Evolutionary conservation across 2,888 invertebrate species (phyloP), one percentile per base, ranked within the genome.

Genomic region (Ditula angustiorana): DNA sequence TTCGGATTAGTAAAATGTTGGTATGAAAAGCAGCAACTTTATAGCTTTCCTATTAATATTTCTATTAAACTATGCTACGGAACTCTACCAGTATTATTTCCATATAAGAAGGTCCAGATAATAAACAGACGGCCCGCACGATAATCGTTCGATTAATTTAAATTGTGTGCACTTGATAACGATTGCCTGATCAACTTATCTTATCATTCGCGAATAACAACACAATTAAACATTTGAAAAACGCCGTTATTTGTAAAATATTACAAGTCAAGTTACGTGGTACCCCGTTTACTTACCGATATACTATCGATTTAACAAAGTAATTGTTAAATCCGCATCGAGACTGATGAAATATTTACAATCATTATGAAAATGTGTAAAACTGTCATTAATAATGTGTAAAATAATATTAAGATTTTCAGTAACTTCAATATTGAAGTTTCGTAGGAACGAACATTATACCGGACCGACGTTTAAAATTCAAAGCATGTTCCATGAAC

Each of bases 191-290:
- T 49, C 49, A 49, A 24, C 8, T 21, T 26, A 49, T 49, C 49
- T 44, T 26, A 49, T 49, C 49, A 3, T 19, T 49, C 26, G 2
- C 4, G 49, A 44, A 16, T 37, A 37, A 37, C 16, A 47, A 24
- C 8, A 28, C 26, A 26, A 49, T 16, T 49, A 5, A 28, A 28
- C 49, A 28, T 16, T 49, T 49, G 28, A 49, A 49, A 49, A 49
- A 49, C 49, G 49, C 49, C 28, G 28, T 49, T 49, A 49, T 49
- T 49, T 49, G 16, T 49, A 49, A 28, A 49, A 37, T 24, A 26
- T 47, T 33, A 58, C 23, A 47, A 47, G 21, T 46, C 46, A 46
- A 58, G 57, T 35, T 24, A 56, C 16, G 10, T 37, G 26, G 11
- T 11, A 3, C 21, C 11, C 5, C 11, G 21, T 21, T 44, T 44